These are phyloP conservation scores for Phenganax subtilis DNA, from an alignment of 92 coral and sea anemone genomes.

Conservation along the genomic window DNA sequence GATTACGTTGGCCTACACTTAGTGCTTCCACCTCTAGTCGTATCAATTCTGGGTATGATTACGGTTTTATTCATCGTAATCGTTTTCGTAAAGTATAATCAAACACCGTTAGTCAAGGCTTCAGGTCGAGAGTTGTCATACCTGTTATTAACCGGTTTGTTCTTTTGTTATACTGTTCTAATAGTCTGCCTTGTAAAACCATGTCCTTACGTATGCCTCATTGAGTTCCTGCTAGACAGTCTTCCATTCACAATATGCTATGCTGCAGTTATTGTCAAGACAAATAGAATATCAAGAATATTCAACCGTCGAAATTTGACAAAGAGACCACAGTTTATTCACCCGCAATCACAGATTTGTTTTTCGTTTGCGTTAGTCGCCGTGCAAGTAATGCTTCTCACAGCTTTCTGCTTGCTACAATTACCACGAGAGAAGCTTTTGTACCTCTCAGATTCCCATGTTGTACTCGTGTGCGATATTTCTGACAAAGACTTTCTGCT, in stretches of 20 bases:
- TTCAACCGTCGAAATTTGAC: conserved; percentile 89
- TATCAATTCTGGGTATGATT: conserved; percentile 67
- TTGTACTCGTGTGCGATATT: conserved; percentile 73
- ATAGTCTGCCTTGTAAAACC: conserved; percentile 67
- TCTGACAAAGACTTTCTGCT: conserved; percentile 81
- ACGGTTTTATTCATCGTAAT: conserved; percentile 61
- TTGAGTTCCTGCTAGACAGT: conserved; percentile 75
- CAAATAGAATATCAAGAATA: conserved; percentile 90
- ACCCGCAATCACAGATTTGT: conserved; percentile 84
- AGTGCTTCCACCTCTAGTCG: conserved; percentile 65
- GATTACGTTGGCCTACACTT: conserved; percentile 51
- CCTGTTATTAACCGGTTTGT: conserved; percentile 67
- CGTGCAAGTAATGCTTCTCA: conserved; percentile 69
- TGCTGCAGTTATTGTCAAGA: conserved; percentile 88
- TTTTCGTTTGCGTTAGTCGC: conserved; percentile 80
- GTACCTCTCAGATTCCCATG: conserved; percentile 58
- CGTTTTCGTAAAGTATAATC: conserved; percentile 63
- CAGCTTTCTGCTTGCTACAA: conserved; percentile 65
- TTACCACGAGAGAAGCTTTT: conserved; percentile 62
- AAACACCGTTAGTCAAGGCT: conserved; percentile 90
- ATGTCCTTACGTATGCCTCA: conserved; percentile 57
- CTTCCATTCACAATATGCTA: conserved; percentile 82
- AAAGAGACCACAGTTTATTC: conserved; percentile 77
- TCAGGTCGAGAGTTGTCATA: conserved; percentile 90
- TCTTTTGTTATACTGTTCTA: conserved; percentile 61